Evolutionary conservation across 2,888 invertebrate genomes (phyloP).

Genomic region (Uloborus plumipes): DNA sequence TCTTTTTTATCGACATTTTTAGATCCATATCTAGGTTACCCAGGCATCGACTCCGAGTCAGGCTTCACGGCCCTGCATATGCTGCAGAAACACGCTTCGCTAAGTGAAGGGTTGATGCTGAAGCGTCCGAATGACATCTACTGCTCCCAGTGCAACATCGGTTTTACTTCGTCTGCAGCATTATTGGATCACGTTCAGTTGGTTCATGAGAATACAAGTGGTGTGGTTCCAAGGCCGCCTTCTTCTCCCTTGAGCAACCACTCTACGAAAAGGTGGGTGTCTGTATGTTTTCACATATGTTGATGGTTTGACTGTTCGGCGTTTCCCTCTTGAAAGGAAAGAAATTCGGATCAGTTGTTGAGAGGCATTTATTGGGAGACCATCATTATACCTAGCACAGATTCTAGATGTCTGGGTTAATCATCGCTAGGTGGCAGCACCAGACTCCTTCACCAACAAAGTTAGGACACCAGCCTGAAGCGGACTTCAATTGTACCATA

Average conservation of each 20-base stretch:
- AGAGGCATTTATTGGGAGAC: too few species aligned
- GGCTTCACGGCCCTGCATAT: constrained; percentile 77
- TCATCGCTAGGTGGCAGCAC: too few species aligned
- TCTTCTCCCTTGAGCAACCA: constrained; percentile 29
- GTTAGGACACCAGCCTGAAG: too few species aligned
- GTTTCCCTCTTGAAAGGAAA: too few species aligned
- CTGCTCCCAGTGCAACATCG: constrained; percentile 76
- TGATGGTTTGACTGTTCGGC: too few species aligned
- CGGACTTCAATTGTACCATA: too few species aligned
- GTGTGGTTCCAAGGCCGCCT: constrained; percentile 8
- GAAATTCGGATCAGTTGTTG: too few species aligned
- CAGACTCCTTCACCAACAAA: too few species aligned
- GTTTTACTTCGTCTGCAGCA: constrained; percentile 74
- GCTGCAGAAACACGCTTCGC: constrained; percentile 78
- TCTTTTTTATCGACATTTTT: neutral
- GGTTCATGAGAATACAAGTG: constrained; percentile 71
- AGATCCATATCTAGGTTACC: constrained; percentile 32
- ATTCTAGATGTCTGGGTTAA: too few species aligned
- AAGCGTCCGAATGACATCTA: constrained; percentile 69
- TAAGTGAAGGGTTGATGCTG: constrained; percentile 70
- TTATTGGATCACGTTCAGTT: constrained; percentile 76
- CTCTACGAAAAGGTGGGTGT: constrained; percentile 35
- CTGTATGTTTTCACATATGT: too few species aligned
- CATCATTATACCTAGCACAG: too few species aligned
- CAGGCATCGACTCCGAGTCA: constrained; percentile 12